phyloP scores from a whole-genome alignment of 92 coral and sea anemone species.

The Porites rus region DNA sequence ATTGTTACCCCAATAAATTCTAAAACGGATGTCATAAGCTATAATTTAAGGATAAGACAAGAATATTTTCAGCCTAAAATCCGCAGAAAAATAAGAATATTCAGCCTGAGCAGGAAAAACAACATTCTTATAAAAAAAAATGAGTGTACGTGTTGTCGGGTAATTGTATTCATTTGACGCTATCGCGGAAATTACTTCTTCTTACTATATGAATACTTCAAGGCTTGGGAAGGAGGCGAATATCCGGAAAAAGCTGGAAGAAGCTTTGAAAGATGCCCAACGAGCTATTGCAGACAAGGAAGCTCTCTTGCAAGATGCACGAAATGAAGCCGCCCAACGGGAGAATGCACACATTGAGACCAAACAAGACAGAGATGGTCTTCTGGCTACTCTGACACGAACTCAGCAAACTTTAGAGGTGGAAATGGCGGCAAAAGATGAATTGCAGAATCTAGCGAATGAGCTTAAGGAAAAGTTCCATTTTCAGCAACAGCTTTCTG shows the following conservation, averaged over 20 bases:
- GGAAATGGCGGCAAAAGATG: constrained; percentile 84
- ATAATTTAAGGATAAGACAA: too few relatives aligned
- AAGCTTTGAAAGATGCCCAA: constrained; percentile 93
- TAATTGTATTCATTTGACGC: too few relatives aligned
- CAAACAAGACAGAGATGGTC: constrained; percentile 83
- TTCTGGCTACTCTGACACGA: constrained; percentile 80
- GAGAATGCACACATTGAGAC: constrained; percentile 96
- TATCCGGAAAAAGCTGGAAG: constrained; percentile 85
- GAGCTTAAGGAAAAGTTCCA: constrained; percentile 88
- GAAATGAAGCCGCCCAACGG: constrained; percentile 93
- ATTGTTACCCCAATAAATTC: too few relatives aligned
- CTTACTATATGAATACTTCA: background rate
- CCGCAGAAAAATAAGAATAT: too few relatives aligned
- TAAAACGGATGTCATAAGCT: too few relatives aligned
- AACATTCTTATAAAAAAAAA: too few relatives aligned
- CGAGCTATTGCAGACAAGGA: constrained; percentile 94
- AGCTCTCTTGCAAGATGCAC: constrained; percentile 86
- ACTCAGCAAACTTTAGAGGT: constrained; percentile 92
- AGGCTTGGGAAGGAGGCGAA: constrained; percentile 83
- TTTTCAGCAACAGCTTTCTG: constrained; percentile 88
- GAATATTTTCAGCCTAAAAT: too few relatives aligned
- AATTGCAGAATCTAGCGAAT: constrained; percentile 81
- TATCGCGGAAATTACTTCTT: too few relatives aligned
- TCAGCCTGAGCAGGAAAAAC: too few relatives aligned
- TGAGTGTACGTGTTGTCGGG: too few relatives aligned